These are phyloP conservation scores for Triops cancriformis DNA, from an alignment of 1,140 invertebrate species.

Conservation along the genomic window DNA sequence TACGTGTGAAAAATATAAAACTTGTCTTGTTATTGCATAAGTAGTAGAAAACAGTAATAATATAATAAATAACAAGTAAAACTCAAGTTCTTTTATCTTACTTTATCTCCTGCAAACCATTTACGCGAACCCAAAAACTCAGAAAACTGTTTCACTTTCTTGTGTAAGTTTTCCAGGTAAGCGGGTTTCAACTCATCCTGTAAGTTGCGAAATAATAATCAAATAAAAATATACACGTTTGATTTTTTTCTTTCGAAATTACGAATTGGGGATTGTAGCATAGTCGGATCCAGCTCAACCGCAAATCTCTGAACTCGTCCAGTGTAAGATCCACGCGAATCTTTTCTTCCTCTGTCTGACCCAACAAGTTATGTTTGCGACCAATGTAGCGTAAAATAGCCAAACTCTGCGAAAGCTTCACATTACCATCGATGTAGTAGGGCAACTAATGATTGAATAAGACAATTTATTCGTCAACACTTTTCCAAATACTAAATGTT, in stretches of 20 bases:
- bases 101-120: conserved; percentile 43
- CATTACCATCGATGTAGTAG: conserved; percentile 48
- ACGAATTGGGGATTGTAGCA: conserved; percentile 42
- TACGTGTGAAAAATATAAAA: too few species aligned
- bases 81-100: too few species aligned
- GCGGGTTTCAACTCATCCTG: conserved; percentile 38
- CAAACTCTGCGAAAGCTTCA: conserved; percentile 45
- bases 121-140: conserved; percentile 41
- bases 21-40: too few species aligned
- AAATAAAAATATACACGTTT: too few species aligned
- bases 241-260: too few species aligned
- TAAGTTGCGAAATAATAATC: conserved; percentile 23
- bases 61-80: too few species aligned
- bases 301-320: conserved; percentile 42
- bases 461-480: too few species aligned
- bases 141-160: conserved; percentile 38
- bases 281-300: conserved; percentile 39
- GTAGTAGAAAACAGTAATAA: too few species aligned
- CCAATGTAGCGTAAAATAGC: conserved; percentile 47
- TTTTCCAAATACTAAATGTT: not conserved
- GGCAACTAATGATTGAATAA: too few species aligned
- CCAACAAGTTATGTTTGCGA: conserved; percentile 41
- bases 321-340: conserved; percentile 42
- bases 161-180: conserved; percentile 37
- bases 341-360: conserved; percentile 41